Percentiles rank a stretch among this genome's conserved stretches.
These are phyloP conservation scores for Porites rus DNA, from an alignment of 92 coral and sea anemone genomes.

Conservation along the genomic window DNA sequence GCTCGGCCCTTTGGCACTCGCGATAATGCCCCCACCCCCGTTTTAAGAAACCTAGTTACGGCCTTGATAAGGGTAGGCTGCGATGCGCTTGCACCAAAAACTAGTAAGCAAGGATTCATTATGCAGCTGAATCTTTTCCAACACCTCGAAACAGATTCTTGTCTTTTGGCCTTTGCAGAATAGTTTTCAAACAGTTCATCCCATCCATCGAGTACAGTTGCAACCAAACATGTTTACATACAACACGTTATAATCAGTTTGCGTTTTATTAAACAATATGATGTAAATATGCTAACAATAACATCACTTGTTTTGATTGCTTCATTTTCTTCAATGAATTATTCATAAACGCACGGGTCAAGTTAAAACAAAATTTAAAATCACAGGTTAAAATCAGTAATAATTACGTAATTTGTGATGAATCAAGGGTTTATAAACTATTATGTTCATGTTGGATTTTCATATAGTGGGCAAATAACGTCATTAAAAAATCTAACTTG, in stretches of 20 bases:
- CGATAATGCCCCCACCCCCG: too few species aligned
- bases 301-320: neutral
- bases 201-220: neutral
- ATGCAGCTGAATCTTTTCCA: too few species aligned
- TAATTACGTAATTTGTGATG: neutral
- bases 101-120: too few species aligned
- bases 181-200: too few species aligned
- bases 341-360: too few species aligned
- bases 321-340: neutral
- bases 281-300: neutral
- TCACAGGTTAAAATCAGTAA: neutral
- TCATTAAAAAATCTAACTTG: neutral
- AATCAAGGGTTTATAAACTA: neutral
- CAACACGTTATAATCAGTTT: neutral
- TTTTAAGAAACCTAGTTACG: too few species aligned
- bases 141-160: too few species aligned
- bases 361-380: too few species aligned
- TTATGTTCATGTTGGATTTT: neutral
- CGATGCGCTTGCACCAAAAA: too few species aligned
- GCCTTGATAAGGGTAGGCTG: too few species aligned
- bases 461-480: neutral
- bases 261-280: neutral
- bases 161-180: too few species aligned
- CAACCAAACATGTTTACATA: neutral
- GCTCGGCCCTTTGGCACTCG: too few species aligned